Conservation (phyloP, 2,797 vertebrate species). For the Acipenser ruthenus region DNA sequence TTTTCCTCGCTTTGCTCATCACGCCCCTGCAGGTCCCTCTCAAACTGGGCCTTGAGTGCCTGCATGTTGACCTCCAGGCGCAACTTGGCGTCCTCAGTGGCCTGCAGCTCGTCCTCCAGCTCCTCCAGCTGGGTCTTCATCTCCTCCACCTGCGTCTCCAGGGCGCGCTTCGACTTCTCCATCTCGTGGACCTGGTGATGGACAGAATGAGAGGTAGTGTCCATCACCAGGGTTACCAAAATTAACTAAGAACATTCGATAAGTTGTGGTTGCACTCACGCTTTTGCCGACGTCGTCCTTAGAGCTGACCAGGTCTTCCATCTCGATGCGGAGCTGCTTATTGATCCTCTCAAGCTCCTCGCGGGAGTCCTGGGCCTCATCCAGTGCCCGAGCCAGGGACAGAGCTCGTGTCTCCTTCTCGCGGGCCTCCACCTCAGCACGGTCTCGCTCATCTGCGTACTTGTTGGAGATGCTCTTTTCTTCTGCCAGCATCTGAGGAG, state of each 20-base stretch:
- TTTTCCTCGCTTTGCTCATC: conserved; percentile 98
- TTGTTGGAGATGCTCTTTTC: conserved; percentile 93
- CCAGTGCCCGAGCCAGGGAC: conserved; percentile 82
- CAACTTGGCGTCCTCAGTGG: conserved; percentile 91
- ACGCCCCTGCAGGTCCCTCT: conserved; percentile 83
- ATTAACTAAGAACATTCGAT: no score
- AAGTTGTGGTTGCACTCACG: conserved; percentile 52
- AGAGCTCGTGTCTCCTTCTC: conserved; percentile 95
- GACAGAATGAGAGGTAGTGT: neutral
- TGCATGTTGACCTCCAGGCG: conserved; percentile 98
- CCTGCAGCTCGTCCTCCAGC: conserved; percentile 93
- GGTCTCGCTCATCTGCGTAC: conserved; percentile 89
- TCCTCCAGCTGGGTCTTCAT: conserved; percentile 97
- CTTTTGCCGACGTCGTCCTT: conserved; percentile 97
- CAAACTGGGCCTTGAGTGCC: conserved; percentile 91
- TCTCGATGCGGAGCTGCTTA: conserved; percentile 82
- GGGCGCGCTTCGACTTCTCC: conserved; percentile 89
- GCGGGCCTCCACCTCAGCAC: conserved; percentile 89
- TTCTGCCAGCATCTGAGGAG: conserved; percentile 82
- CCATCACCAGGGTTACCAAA: no score
- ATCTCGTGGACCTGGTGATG: conserved; percentile 83
- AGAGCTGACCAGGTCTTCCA: conserved; percentile 97
- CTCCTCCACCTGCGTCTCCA: conserved; percentile 95
- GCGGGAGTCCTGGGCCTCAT: conserved; percentile 80
- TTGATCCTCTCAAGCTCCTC: conserved; percentile 91